phyloP scores from a whole-genome alignment of 2,113 vertebrate genomes.

The Heterochromis multidens region DNA sequence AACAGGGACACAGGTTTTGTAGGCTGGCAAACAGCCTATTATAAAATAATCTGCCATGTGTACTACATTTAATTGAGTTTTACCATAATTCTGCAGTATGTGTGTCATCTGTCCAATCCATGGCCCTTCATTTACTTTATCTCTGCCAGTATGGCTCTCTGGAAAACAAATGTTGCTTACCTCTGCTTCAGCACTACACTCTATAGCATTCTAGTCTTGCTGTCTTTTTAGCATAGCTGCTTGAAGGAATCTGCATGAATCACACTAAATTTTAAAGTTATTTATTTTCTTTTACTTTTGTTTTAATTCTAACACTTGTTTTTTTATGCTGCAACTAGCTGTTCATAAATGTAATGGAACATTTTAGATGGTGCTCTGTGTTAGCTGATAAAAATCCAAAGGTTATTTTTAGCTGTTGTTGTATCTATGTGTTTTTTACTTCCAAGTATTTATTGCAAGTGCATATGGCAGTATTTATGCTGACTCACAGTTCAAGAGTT shows the following conservation, averaged over 20 bases:
- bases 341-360: background rate
- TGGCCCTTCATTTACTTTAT: background rate
- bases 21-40: background rate
- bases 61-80: background rate
- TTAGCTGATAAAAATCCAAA: background rate
- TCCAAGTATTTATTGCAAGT: background rate
- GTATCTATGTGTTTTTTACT: background rate
- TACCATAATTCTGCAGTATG: background rate
- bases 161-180: background rate
- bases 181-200: background rate
- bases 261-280: background rate
- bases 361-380: background rate
- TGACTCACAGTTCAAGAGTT: conserved; percentile 4
- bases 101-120: background rate
- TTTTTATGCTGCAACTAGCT: background rate
- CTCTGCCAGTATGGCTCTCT: background rate
- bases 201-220: background rate
- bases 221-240: background rate
- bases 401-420: background rate
- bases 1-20: background rate
- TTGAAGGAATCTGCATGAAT: background rate
- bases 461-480: background rate
- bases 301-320: background rate
- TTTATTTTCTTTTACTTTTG: background rate
- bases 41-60: background rate